Conservation (phyloP, 2,113 vertebrate species). For the Alouatta palliata region DNA sequence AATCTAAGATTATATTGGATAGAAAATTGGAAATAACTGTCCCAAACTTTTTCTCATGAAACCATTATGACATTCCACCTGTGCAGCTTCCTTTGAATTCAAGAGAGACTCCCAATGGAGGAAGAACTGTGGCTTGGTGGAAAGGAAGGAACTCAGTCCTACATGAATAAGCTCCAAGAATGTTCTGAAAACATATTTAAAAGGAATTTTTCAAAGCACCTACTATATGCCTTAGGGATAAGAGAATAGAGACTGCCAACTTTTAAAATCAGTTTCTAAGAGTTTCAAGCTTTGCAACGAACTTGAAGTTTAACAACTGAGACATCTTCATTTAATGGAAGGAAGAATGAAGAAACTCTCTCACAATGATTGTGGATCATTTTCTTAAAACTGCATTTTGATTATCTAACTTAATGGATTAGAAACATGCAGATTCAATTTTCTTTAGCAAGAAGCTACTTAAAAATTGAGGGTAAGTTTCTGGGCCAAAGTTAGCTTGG, state of each 20-base stretch:
- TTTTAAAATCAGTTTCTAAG: conserved; percentile 51
- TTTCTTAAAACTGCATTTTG: conserved; percentile 59
- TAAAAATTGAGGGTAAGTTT: conserved; percentile 9
- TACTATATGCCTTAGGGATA: conserved; percentile 19
- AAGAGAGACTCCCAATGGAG: background rate
- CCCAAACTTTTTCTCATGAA: background rate
- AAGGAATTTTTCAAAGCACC: conserved; percentile 29
- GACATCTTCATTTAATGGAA: conserved; percentile 38
- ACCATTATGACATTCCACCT: background rate
- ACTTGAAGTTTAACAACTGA: conserved; percentile 62
- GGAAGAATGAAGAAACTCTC: conserved; percentile 17
- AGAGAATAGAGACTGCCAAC: background rate
- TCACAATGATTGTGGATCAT: conserved; percentile 20
- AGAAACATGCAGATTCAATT: conserved; percentile 64
- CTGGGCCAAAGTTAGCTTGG: conserved; percentile 54
- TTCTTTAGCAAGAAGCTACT: conserved; percentile 60
- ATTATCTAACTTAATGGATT: conserved; percentile 71
- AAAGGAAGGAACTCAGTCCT: conserved; percentile 19
- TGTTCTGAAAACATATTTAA: conserved; percentile 24
- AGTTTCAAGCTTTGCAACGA: conserved; percentile 40
- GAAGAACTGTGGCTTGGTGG: background rate
- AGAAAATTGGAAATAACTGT: background rate
- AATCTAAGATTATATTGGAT: background rate
- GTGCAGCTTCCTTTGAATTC: conserved; percentile 7
- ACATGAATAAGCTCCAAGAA: background rate